Conservation (phyloP, 2,888 invertebrate species). For the Lithosia quadra region DNA sequence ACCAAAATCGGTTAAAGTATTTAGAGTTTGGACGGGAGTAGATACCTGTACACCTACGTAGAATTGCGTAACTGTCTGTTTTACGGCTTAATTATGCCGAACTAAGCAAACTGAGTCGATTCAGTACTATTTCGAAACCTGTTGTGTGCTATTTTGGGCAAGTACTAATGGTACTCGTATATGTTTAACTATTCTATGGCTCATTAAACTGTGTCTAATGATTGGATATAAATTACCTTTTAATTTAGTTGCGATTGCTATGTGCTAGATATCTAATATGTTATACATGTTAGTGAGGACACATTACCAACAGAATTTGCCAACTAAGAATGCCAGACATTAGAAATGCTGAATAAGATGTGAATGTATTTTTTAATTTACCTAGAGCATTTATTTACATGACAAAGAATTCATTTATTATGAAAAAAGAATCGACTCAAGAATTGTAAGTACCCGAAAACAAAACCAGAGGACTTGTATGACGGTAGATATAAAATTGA, state of each 20-base stretch:
- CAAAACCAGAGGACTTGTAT: no score
- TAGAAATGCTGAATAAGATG: no score
- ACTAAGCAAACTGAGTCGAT: not conserved
- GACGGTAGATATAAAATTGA: no score
- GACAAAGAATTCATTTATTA: no score
- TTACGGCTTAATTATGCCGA: constrained; percentile 9
- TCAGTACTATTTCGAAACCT: not conserved
- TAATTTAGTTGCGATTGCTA: not conserved
- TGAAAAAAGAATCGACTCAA: no score
- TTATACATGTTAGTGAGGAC: no score
- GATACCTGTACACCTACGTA: constrained; percentile 3
- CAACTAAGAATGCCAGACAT: no score
- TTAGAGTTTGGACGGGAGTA: constrained; percentile 12
- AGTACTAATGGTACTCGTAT: no score
- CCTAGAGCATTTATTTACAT: no score
- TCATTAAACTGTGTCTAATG: not conserved
- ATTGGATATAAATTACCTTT: not conserved
- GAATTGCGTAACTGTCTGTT: not conserved
- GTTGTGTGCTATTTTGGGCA: not conserved
- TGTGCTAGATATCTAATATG: not conserved
- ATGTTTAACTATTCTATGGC: not conserved
- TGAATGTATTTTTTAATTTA: no score
- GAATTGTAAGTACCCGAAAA: no score
- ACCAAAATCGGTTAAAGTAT: constrained; percentile 12
- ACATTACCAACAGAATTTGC: no score